Evolutionary conservation across 1,140 invertebrate genomes (phyloP), one percentile per base, ranked within the genome.

Genomic region (Aphelinus atriplicis): DNA sequence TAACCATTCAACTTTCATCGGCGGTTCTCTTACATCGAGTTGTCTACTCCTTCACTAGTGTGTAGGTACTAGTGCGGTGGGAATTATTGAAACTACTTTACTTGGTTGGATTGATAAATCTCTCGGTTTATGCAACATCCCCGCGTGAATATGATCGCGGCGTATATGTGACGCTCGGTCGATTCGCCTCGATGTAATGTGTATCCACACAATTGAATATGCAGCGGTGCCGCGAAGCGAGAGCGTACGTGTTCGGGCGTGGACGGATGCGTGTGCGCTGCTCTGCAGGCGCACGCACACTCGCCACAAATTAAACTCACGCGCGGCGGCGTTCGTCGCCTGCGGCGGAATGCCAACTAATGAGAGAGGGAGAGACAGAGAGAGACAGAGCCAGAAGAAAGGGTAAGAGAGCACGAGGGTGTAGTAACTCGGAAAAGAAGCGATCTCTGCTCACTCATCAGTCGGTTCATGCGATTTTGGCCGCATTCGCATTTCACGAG

Each of bases 271-370:
- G 63, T 71, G 75, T 73, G 72, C 70, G 75, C 77, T 74, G 78
- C 77, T 73, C 81, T 26, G 76, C 78, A 76, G 67, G 75, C 76
- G 61, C 62, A 79, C 80, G 82, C 84, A 84, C 81, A 86, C 81
- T 81, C 81, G 80, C 78, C 75, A 81, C 83, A 87, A 85, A 87
- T 87, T 87, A 86, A 86, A 87, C 86, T 87, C 85, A 87, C 83
- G 85, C 84, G 86, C 82, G 80, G 78, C 78, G 77, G 67, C 48
- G 45, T 57, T 58, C 56, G 53, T 70, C 45, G 78, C 82, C 85
- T 77, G 76, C 71, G 85, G 85, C 84, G 76, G 79, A 82, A 81
- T 82, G 80, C 82, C 85, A 84, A 85, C 84, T 86, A 87, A 86
- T 87, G 84, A 87, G 84, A 84, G 84, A 81, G 78, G 26, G 26